Evolutionary conservation across 2,797 vertebrate genomes (phyloP).

Genomic region (Lagorchestes hirsutus): DNA sequence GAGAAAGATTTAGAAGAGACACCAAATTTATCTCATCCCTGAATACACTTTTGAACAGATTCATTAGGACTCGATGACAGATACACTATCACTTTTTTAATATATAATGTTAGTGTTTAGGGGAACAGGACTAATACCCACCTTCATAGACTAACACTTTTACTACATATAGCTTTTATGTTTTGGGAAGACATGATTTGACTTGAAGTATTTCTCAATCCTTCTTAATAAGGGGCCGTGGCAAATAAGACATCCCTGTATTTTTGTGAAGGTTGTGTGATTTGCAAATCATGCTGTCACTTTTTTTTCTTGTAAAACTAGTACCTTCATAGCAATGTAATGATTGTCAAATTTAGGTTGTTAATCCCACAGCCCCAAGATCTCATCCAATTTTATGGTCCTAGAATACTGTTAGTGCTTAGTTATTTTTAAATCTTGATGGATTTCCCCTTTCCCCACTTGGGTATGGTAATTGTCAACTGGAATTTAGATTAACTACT

Average conservation of each 20-base stretch:
- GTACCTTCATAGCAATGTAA: constrained; percentile 44
- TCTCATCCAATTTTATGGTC: background rate
- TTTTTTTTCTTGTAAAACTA: background rate
- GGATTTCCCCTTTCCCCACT: constrained; percentile 51
- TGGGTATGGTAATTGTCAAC: constrained; percentile 65
- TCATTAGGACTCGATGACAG: background rate
- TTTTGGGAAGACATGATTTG: background rate
- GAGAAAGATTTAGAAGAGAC: constrained; percentile 26
- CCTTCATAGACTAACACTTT: background rate
- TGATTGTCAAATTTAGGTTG: background rate
- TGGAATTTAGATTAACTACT: constrained; percentile 75
- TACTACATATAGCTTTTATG: background rate
- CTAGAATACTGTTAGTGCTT: constrained; percentile 50
- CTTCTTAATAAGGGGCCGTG: background rate
- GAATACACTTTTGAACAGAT: background rate
- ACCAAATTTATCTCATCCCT: constrained; percentile 12
- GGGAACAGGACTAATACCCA: background rate
- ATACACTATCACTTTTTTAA: background rate
- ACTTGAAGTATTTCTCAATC: background rate
- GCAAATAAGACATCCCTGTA: background rate
- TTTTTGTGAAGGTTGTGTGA: constrained; percentile 46
- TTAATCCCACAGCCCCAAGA: constrained; percentile 19
- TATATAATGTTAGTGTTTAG: background rate
- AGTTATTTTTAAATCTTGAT: constrained; percentile 54
- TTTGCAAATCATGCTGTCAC: constrained; percentile 51